phyloP scores from a whole-genome alignment of 2,888 invertebrate genomes.

The Lycaena phlaeas region DNA sequence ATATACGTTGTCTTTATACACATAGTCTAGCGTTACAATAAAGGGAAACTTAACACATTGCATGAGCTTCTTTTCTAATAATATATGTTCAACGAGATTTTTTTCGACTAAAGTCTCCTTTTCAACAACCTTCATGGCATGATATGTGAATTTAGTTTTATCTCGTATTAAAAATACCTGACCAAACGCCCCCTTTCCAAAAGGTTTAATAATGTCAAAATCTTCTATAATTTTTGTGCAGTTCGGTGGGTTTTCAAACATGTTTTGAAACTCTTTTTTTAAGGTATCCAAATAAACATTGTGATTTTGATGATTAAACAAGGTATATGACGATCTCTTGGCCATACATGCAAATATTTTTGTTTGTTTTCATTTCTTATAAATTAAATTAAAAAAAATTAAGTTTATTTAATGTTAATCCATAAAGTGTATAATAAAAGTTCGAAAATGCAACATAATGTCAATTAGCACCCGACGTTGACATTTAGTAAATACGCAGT shows the following conservation, averaged over 20 bases:
- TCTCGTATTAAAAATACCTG: conserved; percentile 84
- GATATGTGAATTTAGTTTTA: conserved; percentile 75
- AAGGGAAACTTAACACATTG: conserved; percentile 89
- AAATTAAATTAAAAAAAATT: too few relatives aligned
- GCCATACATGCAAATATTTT: too few relatives aligned
- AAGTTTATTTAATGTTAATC: too few relatives aligned
- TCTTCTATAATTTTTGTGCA: conserved; percentile 53
- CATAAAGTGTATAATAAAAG: too few relatives aligned
- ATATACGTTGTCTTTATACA: conserved; percentile 88
- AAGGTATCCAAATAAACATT: conserved; percentile 44
- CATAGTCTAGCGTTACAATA: conserved; percentile 82
- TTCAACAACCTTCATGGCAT: conserved; percentile 91
- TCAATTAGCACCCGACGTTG: too few relatives aligned
- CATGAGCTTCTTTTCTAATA: conserved; percentile 90
- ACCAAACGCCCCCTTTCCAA: conserved; percentile 93
- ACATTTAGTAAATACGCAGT: too few relatives aligned
- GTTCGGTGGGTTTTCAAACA: conserved; percentile 25
- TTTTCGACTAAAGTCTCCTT: conserved; percentile 89
- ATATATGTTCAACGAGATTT: conserved; percentile 89
- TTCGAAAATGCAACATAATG: too few relatives aligned
- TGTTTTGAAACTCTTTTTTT: conserved; percentile 43
- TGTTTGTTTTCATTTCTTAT: too few relatives aligned
- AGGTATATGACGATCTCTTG: too few relatives aligned
- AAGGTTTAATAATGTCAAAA: conserved; percentile 81
- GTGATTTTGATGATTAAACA: conserved; percentile 47